Evolutionary conservation across 2,888 invertebrate genomes (phyloP).

Genomic region (Crematogaster levior): DNA sequence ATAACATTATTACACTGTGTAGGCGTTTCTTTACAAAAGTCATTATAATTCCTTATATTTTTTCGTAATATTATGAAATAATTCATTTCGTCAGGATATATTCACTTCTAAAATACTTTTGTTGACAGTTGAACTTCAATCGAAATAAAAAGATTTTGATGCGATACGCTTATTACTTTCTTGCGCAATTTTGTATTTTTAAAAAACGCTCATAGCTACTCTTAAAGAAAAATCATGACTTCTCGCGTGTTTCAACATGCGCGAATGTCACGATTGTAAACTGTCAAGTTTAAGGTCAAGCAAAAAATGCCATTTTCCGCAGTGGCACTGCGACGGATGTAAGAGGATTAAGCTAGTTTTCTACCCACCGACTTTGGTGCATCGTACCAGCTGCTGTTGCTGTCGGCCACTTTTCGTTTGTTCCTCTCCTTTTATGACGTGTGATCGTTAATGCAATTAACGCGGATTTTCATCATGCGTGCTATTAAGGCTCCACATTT

Average conservation of each 20-base stretch:
- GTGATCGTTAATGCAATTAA: constrained; percentile 46
- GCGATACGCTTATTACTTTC: not conserved
- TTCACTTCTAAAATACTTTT: not conserved
- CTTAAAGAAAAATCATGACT: constrained; percentile 2
- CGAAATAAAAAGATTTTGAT: not conserved
- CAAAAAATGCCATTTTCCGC: constrained; percentile 64
- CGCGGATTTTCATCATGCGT: constrained; percentile 41
- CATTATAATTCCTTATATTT: not conserved
- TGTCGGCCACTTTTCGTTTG: constrained; percentile 51
- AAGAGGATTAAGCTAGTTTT: constrained; percentile 74
- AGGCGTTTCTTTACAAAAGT: not conserved
- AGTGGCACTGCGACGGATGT: constrained; percentile 58
- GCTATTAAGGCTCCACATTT: not conserved
- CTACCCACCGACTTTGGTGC: constrained; percentile 62
- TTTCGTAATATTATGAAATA: not conserved
- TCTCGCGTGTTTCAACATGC: constrained; percentile 5
- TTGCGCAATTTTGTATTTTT: not conserved
- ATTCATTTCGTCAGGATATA: not conserved
- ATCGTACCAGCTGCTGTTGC: constrained; percentile 62
- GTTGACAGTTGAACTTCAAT: not conserved
- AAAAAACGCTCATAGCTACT: not conserved
- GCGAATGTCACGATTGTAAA: constrained; percentile 54
- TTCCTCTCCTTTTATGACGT: constrained; percentile 19
- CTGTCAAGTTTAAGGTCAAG: constrained; percentile 72
- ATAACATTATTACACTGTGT: not conserved